phyloP scores from a whole-genome alignment of 2,888 invertebrate species.

The Athripsodes cinereus region DNA sequence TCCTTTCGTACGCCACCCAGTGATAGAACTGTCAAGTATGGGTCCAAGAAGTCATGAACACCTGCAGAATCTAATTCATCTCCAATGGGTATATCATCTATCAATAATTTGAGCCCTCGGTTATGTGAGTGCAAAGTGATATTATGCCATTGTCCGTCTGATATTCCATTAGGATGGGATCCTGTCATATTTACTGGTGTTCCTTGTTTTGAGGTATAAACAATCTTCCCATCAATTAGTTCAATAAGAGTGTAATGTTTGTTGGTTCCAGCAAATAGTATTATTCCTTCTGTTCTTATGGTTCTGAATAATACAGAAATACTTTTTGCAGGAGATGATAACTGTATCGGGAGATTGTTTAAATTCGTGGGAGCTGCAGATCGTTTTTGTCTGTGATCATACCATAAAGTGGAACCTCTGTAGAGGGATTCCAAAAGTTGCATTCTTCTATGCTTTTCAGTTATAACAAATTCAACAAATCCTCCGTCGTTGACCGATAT shows the following conservation, averaged over 20 bases:
- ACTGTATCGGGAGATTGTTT: conserved; percentile 30
- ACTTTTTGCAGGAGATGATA: conserved; percentile 58
- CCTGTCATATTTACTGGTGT: conserved; percentile 79
- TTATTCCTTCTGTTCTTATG: conserved; percentile 65
- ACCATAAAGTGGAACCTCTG: conserved; percentile 66
- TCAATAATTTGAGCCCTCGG: conserved; percentile 62
- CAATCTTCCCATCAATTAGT: conserved; percentile 66
- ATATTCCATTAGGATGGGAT: conserved; percentile 52
- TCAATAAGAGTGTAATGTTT: conserved; percentile 82
- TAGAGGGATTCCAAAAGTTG: conserved; percentile 78
- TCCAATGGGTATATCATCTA: conserved; percentile 67
- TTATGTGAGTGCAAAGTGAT: conserved; percentile 68
- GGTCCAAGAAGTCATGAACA: conserved; percentile 88
- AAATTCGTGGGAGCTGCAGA: conserved; percentile 31
- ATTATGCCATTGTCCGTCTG: conserved; percentile 88
- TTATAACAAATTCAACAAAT: conserved; percentile 69
- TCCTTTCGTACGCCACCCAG: conserved; percentile 71
- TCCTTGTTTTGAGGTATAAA: conserved; percentile 75
- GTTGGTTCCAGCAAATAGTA: conserved; percentile 83
- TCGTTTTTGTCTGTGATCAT: conserved; percentile 38
- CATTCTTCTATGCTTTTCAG: conserved; percentile 81
- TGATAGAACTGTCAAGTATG: conserved; percentile 74
- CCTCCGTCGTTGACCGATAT: conserved; percentile 73
- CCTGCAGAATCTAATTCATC: conserved; percentile 82
- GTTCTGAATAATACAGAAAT: conserved; percentile 79